Evolutionary conservation across 2,113 vertebrate species (phyloP).

Genomic region (Sardina pilchardus): DNA sequence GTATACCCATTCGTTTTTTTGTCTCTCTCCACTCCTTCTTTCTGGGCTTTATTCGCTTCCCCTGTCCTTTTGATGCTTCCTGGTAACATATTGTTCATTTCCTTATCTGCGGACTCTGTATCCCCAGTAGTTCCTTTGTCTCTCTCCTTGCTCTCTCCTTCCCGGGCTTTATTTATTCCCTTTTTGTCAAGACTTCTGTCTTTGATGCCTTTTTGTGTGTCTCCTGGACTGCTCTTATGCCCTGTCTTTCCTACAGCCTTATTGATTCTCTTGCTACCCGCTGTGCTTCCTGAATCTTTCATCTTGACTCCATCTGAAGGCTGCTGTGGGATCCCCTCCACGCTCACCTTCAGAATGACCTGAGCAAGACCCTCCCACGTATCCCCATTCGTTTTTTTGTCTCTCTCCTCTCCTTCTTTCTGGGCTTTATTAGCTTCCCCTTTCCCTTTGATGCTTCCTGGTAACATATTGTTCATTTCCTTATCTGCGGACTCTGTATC

Average conservation of each 20-base stretch:
- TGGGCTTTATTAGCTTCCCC: background rate
- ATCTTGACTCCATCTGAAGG: background rate
- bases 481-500: background rate
- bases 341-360: slow-evolving; percentile 10
- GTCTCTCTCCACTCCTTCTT: background rate
- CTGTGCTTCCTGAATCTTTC: background rate
- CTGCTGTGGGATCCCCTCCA: background rate
- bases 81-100: background rate
- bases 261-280: background rate
- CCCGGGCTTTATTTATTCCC: too few relatives aligned
- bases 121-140: too few relatives aligned
- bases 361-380: background rate
- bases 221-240: background rate
- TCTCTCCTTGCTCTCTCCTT: too few relatives aligned
- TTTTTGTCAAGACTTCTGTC: background rate
- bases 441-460: background rate
- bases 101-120: background rate
- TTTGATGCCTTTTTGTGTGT: background rate
- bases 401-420: background rate
- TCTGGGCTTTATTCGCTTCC: background rate
- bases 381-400: background rate
- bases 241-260: background rate
- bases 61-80: background rate
- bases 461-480: background rate
- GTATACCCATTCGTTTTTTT: background rate